Evolutionary conservation across 2,888 invertebrate genomes (phyloP).

Genomic region (Drosophila quinaria): DNA sequence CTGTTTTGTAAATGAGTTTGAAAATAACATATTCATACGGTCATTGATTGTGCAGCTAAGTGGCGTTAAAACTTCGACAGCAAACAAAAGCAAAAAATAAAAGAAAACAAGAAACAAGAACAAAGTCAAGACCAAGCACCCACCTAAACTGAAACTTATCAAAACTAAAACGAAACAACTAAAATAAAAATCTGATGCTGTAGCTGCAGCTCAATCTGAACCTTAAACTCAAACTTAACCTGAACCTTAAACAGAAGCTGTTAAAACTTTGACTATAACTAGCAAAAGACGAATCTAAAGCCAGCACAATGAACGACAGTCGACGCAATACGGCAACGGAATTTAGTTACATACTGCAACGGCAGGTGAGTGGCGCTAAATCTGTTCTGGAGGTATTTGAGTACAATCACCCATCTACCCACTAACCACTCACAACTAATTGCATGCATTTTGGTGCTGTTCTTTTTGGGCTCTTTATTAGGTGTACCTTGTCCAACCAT

Average conservation of each 20-base stretch:
- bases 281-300: slow-evolving; percentile 32
- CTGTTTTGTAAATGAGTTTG: slow-evolving; percentile 33
- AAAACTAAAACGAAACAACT: slow-evolving; percentile 34
- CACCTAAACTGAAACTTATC: slow-evolving; percentile 50
- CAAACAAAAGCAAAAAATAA: not conserved
- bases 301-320: slow-evolving; percentile 82
- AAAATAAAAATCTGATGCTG: slow-evolving; percentile 36
- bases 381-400: not conserved
- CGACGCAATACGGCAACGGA: slow-evolving; percentile 85
- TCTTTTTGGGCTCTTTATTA: slow-evolving; percentile 19
- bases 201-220: slow-evolving; percentile 16
- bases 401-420: not conserved
- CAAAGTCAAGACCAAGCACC: slow-evolving; percentile 41
- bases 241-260: slow-evolving; percentile 32
- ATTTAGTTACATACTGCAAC: slow-evolving; percentile 85
- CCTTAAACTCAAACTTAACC: slow-evolving; percentile 26
- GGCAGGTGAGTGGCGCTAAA: slow-evolving; percentile 80
- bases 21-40: slow-evolving; percentile 33
- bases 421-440: slow-evolving; percentile 33
- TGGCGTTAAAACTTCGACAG: slow-evolving; percentile 14
- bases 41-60: slow-evolving; percentile 32
- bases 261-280: slow-evolving; percentile 56
- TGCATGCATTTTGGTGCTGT: slow-evolving; percentile 49
- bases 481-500: slow-evolving; percentile 11
- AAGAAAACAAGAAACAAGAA: slow-evolving; percentile 7